Conservation (phyloP, 2,888 invertebrate species). For the Xylocampa areola region DNA sequence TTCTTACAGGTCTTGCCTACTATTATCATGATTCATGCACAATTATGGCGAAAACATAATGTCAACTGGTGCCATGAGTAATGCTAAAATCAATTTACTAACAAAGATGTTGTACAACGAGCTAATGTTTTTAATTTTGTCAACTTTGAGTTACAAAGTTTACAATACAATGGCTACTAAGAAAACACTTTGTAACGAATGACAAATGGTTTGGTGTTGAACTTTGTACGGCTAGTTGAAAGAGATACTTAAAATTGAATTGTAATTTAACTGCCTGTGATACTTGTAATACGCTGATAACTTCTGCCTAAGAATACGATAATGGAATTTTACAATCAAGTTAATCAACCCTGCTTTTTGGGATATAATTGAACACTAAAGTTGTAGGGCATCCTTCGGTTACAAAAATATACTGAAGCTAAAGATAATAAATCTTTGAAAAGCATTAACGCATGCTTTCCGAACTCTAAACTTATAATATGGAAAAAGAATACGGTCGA, state of each 20-base stretch:
- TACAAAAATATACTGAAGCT: no score
- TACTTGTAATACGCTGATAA: no score
- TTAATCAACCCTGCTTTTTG: no score
- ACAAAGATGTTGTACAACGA: conserved; percentile 48
- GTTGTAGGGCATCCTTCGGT: no score
- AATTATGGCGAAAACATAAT: conserved; percentile 35
- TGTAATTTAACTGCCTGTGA: no score
- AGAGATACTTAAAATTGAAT: conserved; percentile 5
- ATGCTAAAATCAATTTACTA: conserved; percentile 51
- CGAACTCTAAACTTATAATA: no score
- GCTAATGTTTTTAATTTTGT: conserved; percentile 35
- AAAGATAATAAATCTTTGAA: no score
- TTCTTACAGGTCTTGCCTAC: conserved; percentile 21
- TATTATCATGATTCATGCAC: conserved; percentile 20
- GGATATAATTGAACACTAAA: no score
- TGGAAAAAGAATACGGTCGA: no score
- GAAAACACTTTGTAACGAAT: conserved; percentile 17
- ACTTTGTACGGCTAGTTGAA: conserved; percentile 19
- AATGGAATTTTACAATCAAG: no score
- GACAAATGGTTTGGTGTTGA: conserved; percentile 27
- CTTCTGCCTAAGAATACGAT: no score
- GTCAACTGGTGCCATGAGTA: conserved; percentile 40
- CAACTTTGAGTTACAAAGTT: conserved; percentile 24
- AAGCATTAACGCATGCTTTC: no score
- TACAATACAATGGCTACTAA: conserved; percentile 20